A percentile compares a stretch with the other conserved stretches of the same genome.
Evolutionary conservation across 2,797 vertebrate species (phyloP).

Genomic region (Diplodus puntazzo): DNA sequence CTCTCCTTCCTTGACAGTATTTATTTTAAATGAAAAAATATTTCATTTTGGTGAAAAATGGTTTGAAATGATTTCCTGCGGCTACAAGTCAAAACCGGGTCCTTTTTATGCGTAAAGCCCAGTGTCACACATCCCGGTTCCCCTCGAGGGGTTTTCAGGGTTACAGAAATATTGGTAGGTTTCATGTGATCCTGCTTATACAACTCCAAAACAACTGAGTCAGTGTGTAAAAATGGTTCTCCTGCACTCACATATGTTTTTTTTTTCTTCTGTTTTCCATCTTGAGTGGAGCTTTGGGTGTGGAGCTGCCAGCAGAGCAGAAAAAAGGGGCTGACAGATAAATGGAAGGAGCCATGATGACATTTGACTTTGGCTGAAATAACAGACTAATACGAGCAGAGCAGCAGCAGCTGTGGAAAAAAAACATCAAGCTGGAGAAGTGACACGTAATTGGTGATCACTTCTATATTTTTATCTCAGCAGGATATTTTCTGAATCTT

Average conservation of each 20-base stretch:
- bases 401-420: neutral
- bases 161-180: neutral
- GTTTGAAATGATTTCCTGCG: neutral
- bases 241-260: neutral
- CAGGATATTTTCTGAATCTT: conserved; percentile 8
- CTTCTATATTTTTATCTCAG: conserved; percentile 17
- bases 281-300: conserved; percentile 5
- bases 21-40: neutral
- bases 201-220: conserved; percentile 3
- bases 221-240: conserved; percentile 3
- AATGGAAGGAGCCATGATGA: conserved; percentile 13
- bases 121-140: neutral
- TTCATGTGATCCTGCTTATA: neutral
- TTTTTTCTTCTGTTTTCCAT: neutral
- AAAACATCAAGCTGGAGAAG: neutral
- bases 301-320: neutral
- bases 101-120: neutral
- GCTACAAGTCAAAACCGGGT: neutral
- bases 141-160: neutral
- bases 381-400: neutral
- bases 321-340: conserved; percentile 12
- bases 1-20: neutral
- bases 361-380: neutral
- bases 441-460: neutral
- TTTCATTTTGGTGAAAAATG: neutral